phyloP scores from a whole-genome alignment of 1,140 invertebrate species.

The Paraescarpia echinospica region DNA sequence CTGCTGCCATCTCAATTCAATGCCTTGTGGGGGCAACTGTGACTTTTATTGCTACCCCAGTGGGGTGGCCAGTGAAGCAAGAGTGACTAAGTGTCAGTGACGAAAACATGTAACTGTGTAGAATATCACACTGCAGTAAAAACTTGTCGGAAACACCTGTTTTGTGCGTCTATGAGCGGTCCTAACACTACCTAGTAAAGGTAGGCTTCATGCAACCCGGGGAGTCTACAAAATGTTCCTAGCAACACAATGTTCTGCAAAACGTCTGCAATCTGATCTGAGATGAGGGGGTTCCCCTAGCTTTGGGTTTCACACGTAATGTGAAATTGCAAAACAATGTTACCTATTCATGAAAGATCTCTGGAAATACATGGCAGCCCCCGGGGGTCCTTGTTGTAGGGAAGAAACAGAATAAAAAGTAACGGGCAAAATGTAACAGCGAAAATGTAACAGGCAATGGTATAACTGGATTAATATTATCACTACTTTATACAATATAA shows the following conservation, averaged over 20 bases:
- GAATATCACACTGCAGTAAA: background rate
- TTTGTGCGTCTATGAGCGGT: background rate
- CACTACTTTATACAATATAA: too few species aligned
- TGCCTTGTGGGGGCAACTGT: background rate
- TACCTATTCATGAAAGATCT: background rate
- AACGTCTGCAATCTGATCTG: background rate
- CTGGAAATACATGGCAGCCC: too few species aligned
- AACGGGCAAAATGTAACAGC: too few species aligned
- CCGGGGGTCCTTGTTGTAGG: too few species aligned
- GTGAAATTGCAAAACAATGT: background rate
- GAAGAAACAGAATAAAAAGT: too few species aligned
- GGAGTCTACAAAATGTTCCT: background rate
- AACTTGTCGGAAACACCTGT: background rate
- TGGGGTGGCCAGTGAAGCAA: background rate
- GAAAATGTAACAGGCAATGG: too few species aligned
- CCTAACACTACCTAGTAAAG: background rate
- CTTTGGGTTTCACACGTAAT: background rate
- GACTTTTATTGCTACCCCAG: background rate
- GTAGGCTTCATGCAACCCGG: background rate
- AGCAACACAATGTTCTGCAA: background rate
- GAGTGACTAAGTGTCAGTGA: background rate
- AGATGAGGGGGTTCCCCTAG: too few species aligned
- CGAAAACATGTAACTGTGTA: constrained; percentile 1
- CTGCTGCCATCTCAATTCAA: background rate
- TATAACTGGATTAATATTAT: too few species aligned